Percentiles rank a stretch among this genome's conserved stretches.
phyloP scores from a whole-genome alignment of 2,113 vertebrate species.

The Patagioenas fasciata region DNA sequence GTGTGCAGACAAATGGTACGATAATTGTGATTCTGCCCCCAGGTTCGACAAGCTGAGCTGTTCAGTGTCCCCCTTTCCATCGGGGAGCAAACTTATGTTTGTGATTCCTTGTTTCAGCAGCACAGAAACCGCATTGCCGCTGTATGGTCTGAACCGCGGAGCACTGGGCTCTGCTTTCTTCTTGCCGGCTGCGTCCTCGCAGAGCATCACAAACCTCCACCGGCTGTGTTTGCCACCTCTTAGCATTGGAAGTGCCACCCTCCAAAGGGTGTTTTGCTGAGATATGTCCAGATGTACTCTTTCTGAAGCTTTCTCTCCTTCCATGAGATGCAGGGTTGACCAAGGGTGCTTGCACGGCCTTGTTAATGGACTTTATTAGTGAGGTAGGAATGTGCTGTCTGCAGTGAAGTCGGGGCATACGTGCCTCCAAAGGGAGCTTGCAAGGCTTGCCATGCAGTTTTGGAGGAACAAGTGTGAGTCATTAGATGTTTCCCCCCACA shows the following conservation, averaged over 20 bases:
- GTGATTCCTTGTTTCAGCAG: not conserved
- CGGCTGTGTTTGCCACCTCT: not conserved
- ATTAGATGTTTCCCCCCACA: not conserved
- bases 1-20: not conserved
- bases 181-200: not conserved
- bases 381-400: not conserved
- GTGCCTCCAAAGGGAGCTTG: not conserved
- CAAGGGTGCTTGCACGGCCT: not conserved
- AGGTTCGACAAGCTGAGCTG: not conserved
- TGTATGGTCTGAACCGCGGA: rapidly evolving
- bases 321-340: not conserved
- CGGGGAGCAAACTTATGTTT: not conserved
- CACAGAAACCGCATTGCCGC: not conserved
- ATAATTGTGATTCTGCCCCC: not conserved
- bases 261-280: not conserved
- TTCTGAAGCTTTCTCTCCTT: not conserved
- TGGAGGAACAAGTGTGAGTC: not conserved
- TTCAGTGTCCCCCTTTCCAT: not conserved
- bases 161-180: not conserved
- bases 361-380: not conserved
- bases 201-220: not conserved
- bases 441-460: not conserved
- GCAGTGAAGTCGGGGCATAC: not conserved
- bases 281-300: not conserved
- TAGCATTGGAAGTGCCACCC: not conserved